A percentile compares a stretch with the other conserved stretches of the same genome.
Conservation (phyloP, 2,113 vertebrate species). For the Ariopsis seemanni region DNA sequence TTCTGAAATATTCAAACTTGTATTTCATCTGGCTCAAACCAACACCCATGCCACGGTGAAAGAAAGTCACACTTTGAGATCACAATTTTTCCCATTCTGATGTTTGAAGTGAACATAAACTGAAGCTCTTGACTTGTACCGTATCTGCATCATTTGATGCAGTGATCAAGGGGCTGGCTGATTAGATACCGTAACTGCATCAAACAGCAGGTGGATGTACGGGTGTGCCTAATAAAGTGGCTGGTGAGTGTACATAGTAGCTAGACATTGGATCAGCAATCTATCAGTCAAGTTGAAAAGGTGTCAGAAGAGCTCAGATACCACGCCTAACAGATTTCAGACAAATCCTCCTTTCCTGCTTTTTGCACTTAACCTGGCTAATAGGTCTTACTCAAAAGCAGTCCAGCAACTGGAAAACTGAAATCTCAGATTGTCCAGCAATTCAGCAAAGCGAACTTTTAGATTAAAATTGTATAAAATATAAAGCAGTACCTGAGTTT, state of each 20-base stretch:
- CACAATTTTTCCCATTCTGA: too few relatives aligned
- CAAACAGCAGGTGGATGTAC: too few relatives aligned
- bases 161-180: too few relatives aligned
- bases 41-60: too few relatives aligned
- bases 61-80: too few relatives aligned
- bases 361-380: neutral
- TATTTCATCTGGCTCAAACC: too few relatives aligned
- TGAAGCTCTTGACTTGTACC: too few relatives aligned
- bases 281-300: neutral
- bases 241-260: neutral
- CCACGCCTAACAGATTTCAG: neutral
- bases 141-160: too few relatives aligned
- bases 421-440: neutral
- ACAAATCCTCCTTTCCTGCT: neutral
- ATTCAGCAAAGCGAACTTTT: neutral
- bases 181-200: too few relatives aligned
- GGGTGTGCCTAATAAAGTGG: too few relatives aligned
- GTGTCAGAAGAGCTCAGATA: neutral
- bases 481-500: neutral
- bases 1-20: too few relatives aligned
- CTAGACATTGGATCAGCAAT: neutral
- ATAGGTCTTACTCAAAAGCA: neutral
- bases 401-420: neutral
- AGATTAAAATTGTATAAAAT: neutral
- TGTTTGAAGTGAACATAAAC: too few relatives aligned